Conservation (phyloP, 2,888 invertebrate species). For the Eupithecia inturbata region DNA sequence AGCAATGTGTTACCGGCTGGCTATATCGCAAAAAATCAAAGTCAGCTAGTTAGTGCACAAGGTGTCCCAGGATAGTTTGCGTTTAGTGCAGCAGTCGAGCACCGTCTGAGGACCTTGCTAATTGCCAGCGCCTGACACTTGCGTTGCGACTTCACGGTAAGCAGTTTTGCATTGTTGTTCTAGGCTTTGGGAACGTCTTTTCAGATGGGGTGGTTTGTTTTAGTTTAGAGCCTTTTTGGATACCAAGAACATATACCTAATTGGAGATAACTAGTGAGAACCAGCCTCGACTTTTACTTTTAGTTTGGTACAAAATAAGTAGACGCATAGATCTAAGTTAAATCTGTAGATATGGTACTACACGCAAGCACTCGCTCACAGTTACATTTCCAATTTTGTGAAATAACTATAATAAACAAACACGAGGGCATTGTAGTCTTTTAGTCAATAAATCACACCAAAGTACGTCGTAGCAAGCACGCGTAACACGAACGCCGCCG, state of each 20-base stretch:
- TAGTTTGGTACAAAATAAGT: no score
- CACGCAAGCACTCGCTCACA: no score
- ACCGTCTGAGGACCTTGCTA: constrained; percentile 35
- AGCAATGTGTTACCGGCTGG: not conserved
- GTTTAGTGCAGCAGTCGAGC: constrained; percentile 27
- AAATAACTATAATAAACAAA: no score
- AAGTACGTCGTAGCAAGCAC: no score
- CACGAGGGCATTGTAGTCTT: no score
- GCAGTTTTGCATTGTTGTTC: constrained; percentile 30
- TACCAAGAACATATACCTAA: not conserved
- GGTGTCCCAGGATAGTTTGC: constrained; percentile 26
- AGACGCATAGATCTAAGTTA: no score
- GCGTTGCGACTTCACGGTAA: constrained; percentile 24
- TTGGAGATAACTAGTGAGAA: not conserved
- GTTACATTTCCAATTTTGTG: no score
- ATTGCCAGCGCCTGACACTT: constrained; percentile 33
- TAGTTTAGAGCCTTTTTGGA: not conserved
- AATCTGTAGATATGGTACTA: no score
- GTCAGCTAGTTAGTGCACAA: constrained; percentile 13
- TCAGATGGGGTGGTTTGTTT: constrained; percentile 3
- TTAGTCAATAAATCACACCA: no score
- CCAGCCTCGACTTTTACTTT: no score
- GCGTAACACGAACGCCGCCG: no score
- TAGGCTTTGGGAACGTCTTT: not conserved
- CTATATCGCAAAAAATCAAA: constrained; percentile 9